These are phyloP conservation scores for Gallinago nigripennis DNA, from an alignment of 2,797 vertebrate species.

Conservation along the genomic window DNA sequence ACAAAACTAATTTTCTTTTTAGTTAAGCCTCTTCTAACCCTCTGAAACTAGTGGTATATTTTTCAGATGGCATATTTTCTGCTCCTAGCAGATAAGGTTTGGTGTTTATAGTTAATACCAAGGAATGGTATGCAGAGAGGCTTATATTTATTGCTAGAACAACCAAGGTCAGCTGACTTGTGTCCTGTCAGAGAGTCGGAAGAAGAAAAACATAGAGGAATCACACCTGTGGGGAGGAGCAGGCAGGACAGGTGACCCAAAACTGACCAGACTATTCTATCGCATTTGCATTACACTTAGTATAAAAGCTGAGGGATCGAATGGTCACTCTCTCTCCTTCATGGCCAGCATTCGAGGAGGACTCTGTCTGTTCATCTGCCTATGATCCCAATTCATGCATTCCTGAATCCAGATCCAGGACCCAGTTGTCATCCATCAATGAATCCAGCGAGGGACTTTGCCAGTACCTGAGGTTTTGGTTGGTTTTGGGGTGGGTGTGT, in stretches of 20 bases:
- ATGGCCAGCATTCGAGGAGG: neutral
- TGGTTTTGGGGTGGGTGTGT: neutral
- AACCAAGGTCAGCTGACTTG: neutral
- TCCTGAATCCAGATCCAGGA: neutral
- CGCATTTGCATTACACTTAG: neutral
- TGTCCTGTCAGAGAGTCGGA: neutral
- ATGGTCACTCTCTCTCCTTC: neutral
- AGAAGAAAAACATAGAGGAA: neutral
- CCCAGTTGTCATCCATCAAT: neutral
- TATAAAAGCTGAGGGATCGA: neutral
- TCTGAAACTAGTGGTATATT: neutral
- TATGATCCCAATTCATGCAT: neutral
- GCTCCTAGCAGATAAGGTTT: neutral
- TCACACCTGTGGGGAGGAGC: too few species aligned
- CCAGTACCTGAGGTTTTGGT: neutral
- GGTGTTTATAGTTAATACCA: neutral
- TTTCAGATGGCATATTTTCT: neutral
- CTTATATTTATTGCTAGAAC: neutral
- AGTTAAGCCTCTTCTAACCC: neutral
- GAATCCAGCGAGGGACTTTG: neutral
- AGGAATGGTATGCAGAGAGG: neutral
- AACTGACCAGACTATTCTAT: neutral
- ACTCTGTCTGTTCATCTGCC: neutral
- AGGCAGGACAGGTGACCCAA: neutral
- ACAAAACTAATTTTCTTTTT: neutral